phyloP scores from a whole-genome alignment of 2,888 invertebrate species.

The Rhabditoides inermis region DNA sequence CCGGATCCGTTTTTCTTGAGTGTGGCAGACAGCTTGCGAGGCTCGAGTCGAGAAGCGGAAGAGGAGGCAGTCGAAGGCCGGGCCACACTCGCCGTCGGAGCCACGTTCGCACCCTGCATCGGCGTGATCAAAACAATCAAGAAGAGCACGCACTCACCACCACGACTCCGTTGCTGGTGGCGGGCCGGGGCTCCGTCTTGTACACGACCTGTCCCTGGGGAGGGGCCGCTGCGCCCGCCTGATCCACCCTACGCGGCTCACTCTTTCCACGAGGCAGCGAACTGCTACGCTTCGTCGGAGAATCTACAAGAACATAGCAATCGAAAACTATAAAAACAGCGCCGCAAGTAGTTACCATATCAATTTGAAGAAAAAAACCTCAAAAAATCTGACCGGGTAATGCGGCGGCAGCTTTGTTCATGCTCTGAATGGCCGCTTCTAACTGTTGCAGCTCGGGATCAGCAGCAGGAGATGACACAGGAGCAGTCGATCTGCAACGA shows the following conservation, averaged over 20 bases:
- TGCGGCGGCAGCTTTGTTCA: too few relatives aligned
- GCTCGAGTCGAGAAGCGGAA: slow-evolving; percentile 12
- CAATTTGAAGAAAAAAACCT: too few relatives aligned
- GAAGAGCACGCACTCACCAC: slow-evolving; percentile 6
- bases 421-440: slow-evolving; percentile 25
- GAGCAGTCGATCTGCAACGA: too few relatives aligned
- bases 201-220: too few relatives aligned
- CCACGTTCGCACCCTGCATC: too few relatives aligned
- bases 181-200: slow-evolving; percentile 5
- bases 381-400: too few relatives aligned
- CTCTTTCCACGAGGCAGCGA: slow-evolving; percentile 8
- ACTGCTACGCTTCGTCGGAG: slow-evolving; percentile 11
- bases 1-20: slow-evolving; percentile 20
- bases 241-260: slow-evolving; percentile 2
- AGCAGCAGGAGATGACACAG: slow-evolving; percentile 6
- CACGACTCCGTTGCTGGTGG: slow-evolving; percentile 9
- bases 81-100: too few relatives aligned
- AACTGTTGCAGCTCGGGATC: slow-evolving; percentile 24
- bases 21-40: slow-evolving; percentile 24
- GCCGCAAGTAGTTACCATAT: too few relatives aligned
- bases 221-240: neutral
- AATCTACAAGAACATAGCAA: slow-evolving; percentile 1
- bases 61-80: too few relatives aligned
- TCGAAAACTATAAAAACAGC: neutral
- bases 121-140: too few relatives aligned